These are phyloP conservation scores for Drosophila borborema DNA, from an alignment of 2,888 invertebrate species.

Conservation along the genomic window DNA sequence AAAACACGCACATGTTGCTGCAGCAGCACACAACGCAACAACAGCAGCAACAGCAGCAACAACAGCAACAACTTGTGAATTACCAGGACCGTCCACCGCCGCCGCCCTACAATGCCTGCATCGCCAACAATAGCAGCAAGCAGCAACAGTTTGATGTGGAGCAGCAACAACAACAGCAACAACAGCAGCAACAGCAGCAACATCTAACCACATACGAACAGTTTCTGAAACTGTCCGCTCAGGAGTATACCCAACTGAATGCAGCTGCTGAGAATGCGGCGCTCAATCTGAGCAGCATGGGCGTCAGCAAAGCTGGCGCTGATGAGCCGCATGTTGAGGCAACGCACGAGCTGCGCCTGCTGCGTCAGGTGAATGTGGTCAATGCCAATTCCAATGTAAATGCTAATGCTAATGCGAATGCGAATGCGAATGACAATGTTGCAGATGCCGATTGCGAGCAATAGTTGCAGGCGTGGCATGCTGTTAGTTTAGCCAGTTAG, in stretches of 20 bases:
- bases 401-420: neutral
- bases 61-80: constrained; percentile 32
- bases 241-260: constrained; percentile 63
- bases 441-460: constrained; percentile 50
- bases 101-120: constrained; percentile 67
- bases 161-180: constrained; percentile 23
- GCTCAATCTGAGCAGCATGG: constrained; percentile 69
- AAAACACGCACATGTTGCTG: constrained; percentile 36
- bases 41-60: constrained; percentile 36
- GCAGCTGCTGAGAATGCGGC: constrained; percentile 64
- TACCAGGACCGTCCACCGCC: constrained; percentile 69
- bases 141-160: constrained; percentile 30
- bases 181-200: constrained; percentile 11
- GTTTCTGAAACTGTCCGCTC: constrained; percentile 77
- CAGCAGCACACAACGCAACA: constrained; percentile 40
- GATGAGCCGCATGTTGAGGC: constrained; percentile 31
- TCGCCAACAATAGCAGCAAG: constrained; percentile 34
- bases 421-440: constrained; percentile 18
- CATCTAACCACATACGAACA: constrained; percentile 79
- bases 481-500: neutral
- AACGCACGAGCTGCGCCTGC: constrained; percentile 51
- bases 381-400: constrained; percentile 13
- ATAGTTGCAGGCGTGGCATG: constrained; percentile 12
- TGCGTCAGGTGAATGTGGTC: constrained; percentile 53
- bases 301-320: constrained; percentile 35